Evolutionary conservation across 2,888 invertebrate species (phyloP).

Genomic region (Pyralis farinalis): DNA sequence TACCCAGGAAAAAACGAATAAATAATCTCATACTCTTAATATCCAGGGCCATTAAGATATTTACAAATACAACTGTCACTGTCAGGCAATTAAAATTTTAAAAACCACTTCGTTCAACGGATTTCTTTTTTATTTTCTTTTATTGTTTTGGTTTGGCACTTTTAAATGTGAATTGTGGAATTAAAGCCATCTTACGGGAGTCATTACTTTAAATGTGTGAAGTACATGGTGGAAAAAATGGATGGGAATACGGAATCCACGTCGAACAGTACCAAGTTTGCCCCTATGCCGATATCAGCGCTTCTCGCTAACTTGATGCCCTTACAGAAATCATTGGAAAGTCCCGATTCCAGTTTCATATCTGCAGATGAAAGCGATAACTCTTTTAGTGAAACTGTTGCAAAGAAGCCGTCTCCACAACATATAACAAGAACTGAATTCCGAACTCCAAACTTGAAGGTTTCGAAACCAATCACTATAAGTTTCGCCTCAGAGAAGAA

Average conservation of each 20-base stretch:
- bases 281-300: constrained; percentile 70
- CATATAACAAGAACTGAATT: constrained; percentile 34
- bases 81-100: no score
- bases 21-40: no score
- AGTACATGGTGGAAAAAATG: constrained; percentile 31
- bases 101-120: not conserved
- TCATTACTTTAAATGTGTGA: no score
- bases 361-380: constrained; percentile 60
- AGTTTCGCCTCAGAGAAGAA: constrained; percentile 54
- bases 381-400: constrained; percentile 47
- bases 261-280: constrained; percentile 64
- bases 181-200: no score
- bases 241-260: constrained; percentile 59
- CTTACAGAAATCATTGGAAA: constrained; percentile 42
- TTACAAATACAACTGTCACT: no score
- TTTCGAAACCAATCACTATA: constrained; percentile 33
- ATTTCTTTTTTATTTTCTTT: not conserved
- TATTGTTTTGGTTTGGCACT: not conserved
- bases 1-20: no score
- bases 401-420: constrained; percentile 35
- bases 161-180: no score
- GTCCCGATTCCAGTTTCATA: constrained; percentile 48
- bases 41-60: no score
- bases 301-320: constrained; percentile 64
- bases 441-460: constrained; percentile 44